Evolutionary conservation across 2,113 vertebrate genomes (phyloP), one percentile per base, ranked within the genome.

Genomic region (Entosphenus tridentatus): DNA sequence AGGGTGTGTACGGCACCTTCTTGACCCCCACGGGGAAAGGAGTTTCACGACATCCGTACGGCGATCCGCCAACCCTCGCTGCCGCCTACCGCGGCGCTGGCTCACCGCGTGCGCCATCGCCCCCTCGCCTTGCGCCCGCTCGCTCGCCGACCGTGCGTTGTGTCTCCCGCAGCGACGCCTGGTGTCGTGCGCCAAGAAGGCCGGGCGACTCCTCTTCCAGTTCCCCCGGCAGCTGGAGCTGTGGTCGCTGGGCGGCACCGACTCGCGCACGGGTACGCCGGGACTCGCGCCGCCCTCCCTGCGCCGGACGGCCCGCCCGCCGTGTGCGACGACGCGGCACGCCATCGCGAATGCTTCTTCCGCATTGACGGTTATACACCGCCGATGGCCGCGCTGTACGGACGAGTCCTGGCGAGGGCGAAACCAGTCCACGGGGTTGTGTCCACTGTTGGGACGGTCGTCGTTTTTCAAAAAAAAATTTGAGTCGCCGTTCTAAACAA

Each of bases 121-220:
- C 10, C 18, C 16, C 58, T 62, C 18, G 14, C 10, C 59, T 65
- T 65, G 14, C 18, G 14, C 59, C 10, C 59, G 8, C 59, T 18
- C 59, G 8, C 9, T 10, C 59, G 1, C 62, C 62, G 39, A 39
- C 62, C 62, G 21, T 65, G 3, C 57, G 12, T 57, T 73, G 13
- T 68, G 3, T 10, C 18, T 18, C 57, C 4, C 73, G 39, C 56
- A 98, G 92, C 82, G 83, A 57, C 76, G 78, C 69, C 80, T 98
- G 3, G 83, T 93, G 68, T 84, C 82, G n/a, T 96, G 89, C 56
- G 88, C 87, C 7, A 84, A 81, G 77, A 87, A 83, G 73, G 80
- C 77, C 1, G 82, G 84, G 12, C 79, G 91, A 68, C 81, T 98
- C 71, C 86, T 98, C 18, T 93, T 96, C 81, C 92, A 92, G 80